Evolutionary conservation across 2,113 vertebrate genomes (phyloP), one percentile per base, ranked within the genome.

Genomic region (Pipa parva): DNA sequence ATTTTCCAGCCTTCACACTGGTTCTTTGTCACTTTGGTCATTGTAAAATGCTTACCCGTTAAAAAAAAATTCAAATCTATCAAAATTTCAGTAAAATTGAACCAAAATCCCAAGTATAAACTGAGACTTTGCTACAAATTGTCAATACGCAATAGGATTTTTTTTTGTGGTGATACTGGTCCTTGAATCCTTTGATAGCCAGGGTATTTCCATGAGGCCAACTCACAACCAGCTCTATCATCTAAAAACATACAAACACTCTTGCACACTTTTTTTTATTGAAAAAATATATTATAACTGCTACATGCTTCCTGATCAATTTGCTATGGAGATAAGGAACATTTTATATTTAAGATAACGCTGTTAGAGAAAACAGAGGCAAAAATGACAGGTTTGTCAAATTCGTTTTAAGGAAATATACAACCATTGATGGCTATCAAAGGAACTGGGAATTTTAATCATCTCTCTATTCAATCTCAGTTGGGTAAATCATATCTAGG

Each of bases 401-500:
- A 92, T 89, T 91, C 89, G 88, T 89, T 91, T 89, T 88, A 88
- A 91, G 90, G 91, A 88, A 93, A 91, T 87, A 92, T 90, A 91
- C 79, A 59, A 88, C 90, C 88, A 94, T 93, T 95, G 95, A 97
- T 89, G 89, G 92, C 91, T 95, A 94, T 89, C 89, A 91, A 90
- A 91, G 90, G 88, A 93, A 93, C 90, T 89, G 91, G 84, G 92
- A 95, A 97, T 98, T 97, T 97, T 97, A 99, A 98, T 99, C 97
- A 98, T 97, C 93, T 97, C 92, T 88, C 92, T 89, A 97, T 98
- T 99, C 95, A 99, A 94, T 94, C 95, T 93, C 95, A 95, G 94
- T 97, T 93, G 94, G 95, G 96, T 98, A 97, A 99, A 98, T 99
- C 95, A 99, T 99, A 99, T 99, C 94, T 95, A 92, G 93, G 93